These are phyloP conservation scores for Papilio helenus DNA, from an alignment of 1,140 invertebrate genomes.

Conservation along the genomic window DNA sequence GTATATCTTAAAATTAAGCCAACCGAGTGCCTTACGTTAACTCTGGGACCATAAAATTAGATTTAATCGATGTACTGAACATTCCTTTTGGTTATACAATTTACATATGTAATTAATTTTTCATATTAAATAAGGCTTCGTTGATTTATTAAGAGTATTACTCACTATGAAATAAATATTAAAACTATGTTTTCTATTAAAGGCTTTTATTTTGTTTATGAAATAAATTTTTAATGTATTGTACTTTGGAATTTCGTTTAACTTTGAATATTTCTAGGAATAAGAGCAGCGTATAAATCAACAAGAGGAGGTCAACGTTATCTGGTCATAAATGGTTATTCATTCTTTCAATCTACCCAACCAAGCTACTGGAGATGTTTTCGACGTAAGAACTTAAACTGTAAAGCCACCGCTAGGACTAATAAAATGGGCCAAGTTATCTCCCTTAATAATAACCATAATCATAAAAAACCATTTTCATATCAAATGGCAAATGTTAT, in stretches of 20 bases:
- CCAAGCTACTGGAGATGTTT: conserved; percentile 66
- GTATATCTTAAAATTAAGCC: conserved; percentile 44
- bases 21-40: conserved; percentile 65
- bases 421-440: conserved; percentile 62
- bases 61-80: conserved; percentile 65
- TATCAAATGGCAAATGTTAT: conserved; percentile 50
- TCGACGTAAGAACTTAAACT: conserved; percentile 51
- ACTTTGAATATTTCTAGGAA: conserved; percentile 50
- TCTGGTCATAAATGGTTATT: conserved; percentile 62
- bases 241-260: background rate
- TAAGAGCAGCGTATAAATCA: conserved; percentile 63
- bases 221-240: background rate
- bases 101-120: conserved; percentile 58
- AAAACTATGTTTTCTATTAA: conserved; percentile 67
- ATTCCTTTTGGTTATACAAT: conserved; percentile 73
- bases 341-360: conserved; percentile 53
- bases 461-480: conserved; percentile 63
- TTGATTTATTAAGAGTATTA: conserved; percentile 80
- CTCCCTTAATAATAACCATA: conserved; percentile 54
- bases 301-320: conserved; percentile 62
- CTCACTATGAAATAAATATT: conserved; percentile 69
- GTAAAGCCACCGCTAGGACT: conserved; percentile 61
- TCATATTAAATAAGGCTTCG: conserved; percentile 69
- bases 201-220: conserved; percentile 47
- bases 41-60: conserved; percentile 70